Evolutionary conservation across 1,140 invertebrate genomes (phyloP), one percentile per base, ranked within the genome.

Genomic region (Temnothorax longispinosus): DNA sequence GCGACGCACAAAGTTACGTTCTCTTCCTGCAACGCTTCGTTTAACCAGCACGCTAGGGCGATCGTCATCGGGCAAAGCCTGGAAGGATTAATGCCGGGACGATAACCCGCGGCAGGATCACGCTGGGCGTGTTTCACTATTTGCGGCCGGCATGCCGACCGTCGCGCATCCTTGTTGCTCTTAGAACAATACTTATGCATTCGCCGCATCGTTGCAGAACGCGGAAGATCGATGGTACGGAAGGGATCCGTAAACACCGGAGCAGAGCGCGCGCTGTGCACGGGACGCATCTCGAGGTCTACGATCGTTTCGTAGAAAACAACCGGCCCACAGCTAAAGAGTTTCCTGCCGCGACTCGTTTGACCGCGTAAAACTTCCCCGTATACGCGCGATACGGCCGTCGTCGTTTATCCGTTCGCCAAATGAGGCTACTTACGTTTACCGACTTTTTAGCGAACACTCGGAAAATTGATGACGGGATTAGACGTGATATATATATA

Each of bases 211-310:
- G 69, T 38, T 60, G 60, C n/a, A 85, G 86, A 89, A 89, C 88
- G 88, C 89, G 89, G 89, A 90, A 90, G 88, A 90, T 90, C 89
- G 89, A 90, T 90, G 64, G 64, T 41, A 80, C 76, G 75, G 50
- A 86, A 86, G 75, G 64, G 76, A 86, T 86, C 60, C 82, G 76
- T 85, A 85, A 85, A 85, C 82, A 77, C 60, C 56, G 75, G 38
- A 38, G 56, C 56, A 15, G 35, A 21, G 52, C 52, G 35, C n/a
- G 15, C n/a, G 27, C 58, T 21, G 35, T 65, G 54, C 56, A 44
- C 44, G 27, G 52, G 75, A 86, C 85, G 85, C 85, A 62, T 86
- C 75, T 81, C 76, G 13, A 56, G 44, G 74, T 77, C 47, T 21
- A 38, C 75, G 27, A 80, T 86, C 64, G 64, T 80, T 86, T 86